Evolutionary conservation across 35 echinoderm and acorn worm species (phyloP).

Genomic region (Heliocidaris erythrogramma): DNA sequence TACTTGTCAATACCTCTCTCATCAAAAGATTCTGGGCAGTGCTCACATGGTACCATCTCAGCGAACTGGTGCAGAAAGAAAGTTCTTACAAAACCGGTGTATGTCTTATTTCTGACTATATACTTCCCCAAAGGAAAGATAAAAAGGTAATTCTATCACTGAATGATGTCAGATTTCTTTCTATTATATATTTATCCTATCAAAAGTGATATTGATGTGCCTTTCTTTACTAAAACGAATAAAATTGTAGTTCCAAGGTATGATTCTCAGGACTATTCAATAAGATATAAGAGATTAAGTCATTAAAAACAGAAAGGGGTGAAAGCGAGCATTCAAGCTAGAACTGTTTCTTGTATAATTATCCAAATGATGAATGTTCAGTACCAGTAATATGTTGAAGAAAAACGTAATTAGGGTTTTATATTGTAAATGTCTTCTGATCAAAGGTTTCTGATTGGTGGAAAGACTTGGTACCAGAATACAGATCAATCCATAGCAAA

Average conservation of each 20-base stretch:
- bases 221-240: too few relatives aligned
- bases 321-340: too few relatives aligned
- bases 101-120: neutral
- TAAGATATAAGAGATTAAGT: too few relatives aligned
- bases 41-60: neutral
- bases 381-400: too few relatives aligned
- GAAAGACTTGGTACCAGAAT: neutral
- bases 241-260: too few relatives aligned
- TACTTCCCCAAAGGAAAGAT: neutral
- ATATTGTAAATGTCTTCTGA: neutral
- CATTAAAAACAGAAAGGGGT: too few relatives aligned
- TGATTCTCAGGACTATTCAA: too few relatives aligned
- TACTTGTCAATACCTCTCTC: too few relatives aligned
- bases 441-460: slow-evolving; percentile 1
- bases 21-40: neutral
- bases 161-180: neutral
- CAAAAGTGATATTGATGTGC: too few relatives aligned
- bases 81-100: neutral
- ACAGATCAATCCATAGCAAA: neutral
- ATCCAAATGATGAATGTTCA: too few relatives aligned
- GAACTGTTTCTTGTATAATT: too few relatives aligned
- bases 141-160: neutral
- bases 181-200: too few relatives aligned
- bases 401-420: neutral
- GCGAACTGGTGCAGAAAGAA: neutral